These are phyloP conservation scores for Malacoraja senta DNA, from an alignment of 2,797 vertebrate species.

Conservation along the genomic window DNA sequence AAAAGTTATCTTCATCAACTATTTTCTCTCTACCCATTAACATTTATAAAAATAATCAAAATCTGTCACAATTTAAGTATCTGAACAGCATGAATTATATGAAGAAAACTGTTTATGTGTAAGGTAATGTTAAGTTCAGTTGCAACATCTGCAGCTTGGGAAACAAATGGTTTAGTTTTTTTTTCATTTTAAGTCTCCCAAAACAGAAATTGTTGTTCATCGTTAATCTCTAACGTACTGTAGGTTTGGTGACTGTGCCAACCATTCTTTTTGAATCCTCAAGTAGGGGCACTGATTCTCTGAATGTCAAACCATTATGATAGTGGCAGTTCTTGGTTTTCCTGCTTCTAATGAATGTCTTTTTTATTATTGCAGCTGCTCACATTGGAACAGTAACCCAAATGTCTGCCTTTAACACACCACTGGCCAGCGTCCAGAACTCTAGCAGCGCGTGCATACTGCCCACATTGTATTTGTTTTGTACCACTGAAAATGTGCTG, in stretches of 20 bases:
- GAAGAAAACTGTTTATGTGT: neutral
- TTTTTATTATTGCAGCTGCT: conserved; percentile 39
- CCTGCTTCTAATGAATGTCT: conserved; percentile 38
- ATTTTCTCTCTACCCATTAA: neutral
- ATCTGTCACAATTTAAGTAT: neutral
- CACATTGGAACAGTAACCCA: conserved; percentile 36
- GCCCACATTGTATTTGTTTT: conserved; percentile 39
- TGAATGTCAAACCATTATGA: conserved; percentile 25
- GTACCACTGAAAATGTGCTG: conserved; percentile 25
- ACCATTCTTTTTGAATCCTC: conserved; percentile 17
- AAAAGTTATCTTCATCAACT: neutral
- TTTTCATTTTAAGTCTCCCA: neutral
- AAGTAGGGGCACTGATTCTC: conserved; percentile 13
- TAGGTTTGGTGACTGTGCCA: neutral
- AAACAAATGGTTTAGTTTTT: conserved; percentile 1
- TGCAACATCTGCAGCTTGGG: neutral
- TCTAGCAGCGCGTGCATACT: conserved; percentile 35
- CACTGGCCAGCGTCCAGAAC: conserved; percentile 27
- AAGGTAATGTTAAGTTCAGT: neutral
- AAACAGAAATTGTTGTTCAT: neutral
- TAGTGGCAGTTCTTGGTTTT: conserved; percentile 27
- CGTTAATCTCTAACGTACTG: neutral
- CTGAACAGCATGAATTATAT: neutral
- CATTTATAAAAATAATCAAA: neutral
- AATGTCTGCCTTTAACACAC: conserved; percentile 35